A percentile compares a stretch with the other conserved stretches of the same genome.
Evolutionary conservation across 2,113 vertebrate genomes (phyloP).

Genomic region (Chionomys nivalis): DNA sequence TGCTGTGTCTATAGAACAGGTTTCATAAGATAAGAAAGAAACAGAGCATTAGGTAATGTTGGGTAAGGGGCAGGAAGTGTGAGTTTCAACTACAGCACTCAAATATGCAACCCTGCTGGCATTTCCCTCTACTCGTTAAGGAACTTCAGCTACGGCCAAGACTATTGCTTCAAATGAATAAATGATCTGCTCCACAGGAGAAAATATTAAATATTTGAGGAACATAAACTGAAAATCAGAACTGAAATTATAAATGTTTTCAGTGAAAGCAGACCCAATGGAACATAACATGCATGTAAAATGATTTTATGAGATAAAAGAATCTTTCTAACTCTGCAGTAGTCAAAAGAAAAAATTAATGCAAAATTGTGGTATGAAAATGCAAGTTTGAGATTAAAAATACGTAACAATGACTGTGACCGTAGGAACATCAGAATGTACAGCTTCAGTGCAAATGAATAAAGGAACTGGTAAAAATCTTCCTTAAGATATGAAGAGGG

Average conservation of each 20-base stretch:
- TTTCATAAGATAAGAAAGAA: background rate
- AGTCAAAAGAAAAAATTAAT: conserved; percentile 21
- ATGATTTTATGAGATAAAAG: background rate
- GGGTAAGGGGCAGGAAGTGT: background rate
- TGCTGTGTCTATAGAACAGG: background rate
- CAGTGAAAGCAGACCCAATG: background rate
- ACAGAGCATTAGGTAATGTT: background rate
- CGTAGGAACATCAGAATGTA: background rate
- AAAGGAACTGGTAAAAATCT: background rate
- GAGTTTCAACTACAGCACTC: background rate
- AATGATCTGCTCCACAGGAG: background rate
- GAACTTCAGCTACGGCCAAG: background rate
- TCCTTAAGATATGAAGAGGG: background rate
- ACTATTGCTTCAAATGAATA: background rate
- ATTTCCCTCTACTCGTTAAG: background rate
- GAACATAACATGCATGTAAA: conserved; percentile 25
- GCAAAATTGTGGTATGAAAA: background rate
- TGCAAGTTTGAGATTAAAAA: background rate
- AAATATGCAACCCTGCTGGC: background rate
- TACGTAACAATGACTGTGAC: background rate
- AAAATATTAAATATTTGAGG: conserved; percentile 22
- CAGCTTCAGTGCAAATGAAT: background rate
- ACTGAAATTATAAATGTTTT: conserved; percentile 24
- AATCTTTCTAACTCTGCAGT: conserved; percentile 15
- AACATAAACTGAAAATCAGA: conserved; percentile 30